These are phyloP conservation scores for Pogonophryne albipinna DNA, from an alignment of 2,797 vertebrate genomes.

Conservation along the genomic window DNA sequence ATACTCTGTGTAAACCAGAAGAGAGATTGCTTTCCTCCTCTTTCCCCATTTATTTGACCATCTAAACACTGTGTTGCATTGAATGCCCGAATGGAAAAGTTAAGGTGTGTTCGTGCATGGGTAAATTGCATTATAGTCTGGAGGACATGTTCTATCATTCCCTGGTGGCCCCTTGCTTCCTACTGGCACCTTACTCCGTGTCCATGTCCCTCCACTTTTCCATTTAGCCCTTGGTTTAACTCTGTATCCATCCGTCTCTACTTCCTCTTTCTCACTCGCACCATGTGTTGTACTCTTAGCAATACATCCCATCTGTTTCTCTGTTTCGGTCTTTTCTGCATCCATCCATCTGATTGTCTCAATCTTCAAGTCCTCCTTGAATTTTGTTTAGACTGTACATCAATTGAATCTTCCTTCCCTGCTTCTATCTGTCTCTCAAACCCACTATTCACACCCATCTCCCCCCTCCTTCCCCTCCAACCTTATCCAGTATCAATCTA, in stretches of 20 bases:
- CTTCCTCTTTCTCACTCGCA: constrained; percentile 13
- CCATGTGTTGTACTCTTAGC: constrained; percentile 30
- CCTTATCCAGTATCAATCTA: constrained; percentile 5
- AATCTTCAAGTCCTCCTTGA: background rate
- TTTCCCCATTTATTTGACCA: constrained; percentile 46
- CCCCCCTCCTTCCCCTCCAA: background rate
- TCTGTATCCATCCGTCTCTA: constrained; percentile 25
- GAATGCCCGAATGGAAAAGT: background rate
- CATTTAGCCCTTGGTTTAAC: constrained; percentile 26
- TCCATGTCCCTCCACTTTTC: constrained; percentile 17
- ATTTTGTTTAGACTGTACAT: constrained; percentile 11
- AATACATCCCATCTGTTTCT: constrained; percentile 36
- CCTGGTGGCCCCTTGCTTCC: constrained; percentile 19
- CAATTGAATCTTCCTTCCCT: background rate
- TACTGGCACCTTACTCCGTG: constrained; percentile 6
- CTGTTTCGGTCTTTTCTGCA: constrained; percentile 20
- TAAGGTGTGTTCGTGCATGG: constrained; percentile 4
- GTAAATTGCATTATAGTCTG: constrained; percentile 27
- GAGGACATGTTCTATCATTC: constrained; percentile 40
- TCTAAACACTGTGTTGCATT: constrained; percentile 43
- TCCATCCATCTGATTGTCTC: constrained; percentile 24
- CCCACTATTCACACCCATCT: background rate
- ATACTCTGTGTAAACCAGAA: constrained; percentile 56
- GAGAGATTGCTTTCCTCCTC: constrained; percentile 41
- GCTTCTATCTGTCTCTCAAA: background rate